Conservation (phyloP, 1,140 invertebrate genomes). For the Pygmarrhopalites habei region DNA sequence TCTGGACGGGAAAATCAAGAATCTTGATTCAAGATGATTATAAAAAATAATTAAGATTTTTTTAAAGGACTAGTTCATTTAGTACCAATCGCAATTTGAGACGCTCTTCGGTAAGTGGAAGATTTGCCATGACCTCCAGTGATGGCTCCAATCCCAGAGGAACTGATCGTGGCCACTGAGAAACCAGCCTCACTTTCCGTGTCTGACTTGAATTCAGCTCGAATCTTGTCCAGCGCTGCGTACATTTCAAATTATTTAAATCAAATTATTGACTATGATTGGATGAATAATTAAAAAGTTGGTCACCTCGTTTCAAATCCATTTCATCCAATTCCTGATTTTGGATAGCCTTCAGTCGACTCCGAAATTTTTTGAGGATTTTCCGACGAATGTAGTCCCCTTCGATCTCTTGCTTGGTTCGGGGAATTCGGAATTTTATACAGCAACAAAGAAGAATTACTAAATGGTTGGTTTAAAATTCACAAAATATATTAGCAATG, state of each 20-base stretch:
- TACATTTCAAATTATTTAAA: too few relatives aligned
- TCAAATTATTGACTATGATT: too few relatives aligned
- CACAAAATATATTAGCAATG: background rate
- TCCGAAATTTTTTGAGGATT: conserved; percentile 70
- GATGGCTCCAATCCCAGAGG: background rate
- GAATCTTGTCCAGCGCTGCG: conserved; percentile 48
- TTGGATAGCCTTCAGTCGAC: conserved; percentile 68
- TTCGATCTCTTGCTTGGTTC: conserved; percentile 88
- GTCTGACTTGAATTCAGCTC: conserved; percentile 47
- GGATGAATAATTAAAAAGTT: too few relatives aligned
- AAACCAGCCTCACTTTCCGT: conserved; percentile 42
- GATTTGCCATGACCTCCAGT: conserved; percentile 30
- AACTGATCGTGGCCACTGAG: conserved; percentile 34
- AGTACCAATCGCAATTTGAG: conserved; percentile 38
- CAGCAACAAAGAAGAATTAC: conserved; percentile 76
- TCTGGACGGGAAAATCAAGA: conserved; percentile 16
- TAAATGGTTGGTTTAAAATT: conserved; percentile 15
- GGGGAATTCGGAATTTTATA: conserved; percentile 73
- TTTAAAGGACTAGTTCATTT: background rate
- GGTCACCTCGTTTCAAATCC: conserved; percentile 70
- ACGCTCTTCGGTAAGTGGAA: conserved; percentile 37
- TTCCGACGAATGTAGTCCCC: conserved; percentile 77
- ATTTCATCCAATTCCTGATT: conserved; percentile 78
- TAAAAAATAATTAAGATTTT: too few relatives aligned
- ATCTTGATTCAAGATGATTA: too few relatives aligned